phyloP scores from a whole-genome alignment of 1,140 invertebrate genomes.

The Mercenaria mercenaria region DNA sequence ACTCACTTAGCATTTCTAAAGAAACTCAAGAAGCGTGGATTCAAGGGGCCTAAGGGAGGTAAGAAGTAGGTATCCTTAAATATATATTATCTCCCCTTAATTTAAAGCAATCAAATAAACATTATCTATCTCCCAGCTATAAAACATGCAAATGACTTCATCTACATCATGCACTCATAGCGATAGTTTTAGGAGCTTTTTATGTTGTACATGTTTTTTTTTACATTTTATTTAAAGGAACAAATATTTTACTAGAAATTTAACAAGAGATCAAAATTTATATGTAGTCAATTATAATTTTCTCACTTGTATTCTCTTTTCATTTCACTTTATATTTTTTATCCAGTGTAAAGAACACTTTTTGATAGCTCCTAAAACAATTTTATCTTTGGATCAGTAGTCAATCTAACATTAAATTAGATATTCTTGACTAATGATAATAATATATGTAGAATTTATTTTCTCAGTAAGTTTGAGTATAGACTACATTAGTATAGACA shows the following conservation, averaged over 20 bases:
- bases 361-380: slow-evolving; percentile 13
- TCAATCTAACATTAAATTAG: not conserved
- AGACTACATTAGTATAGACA: too few relatives aligned
- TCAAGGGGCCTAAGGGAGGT: slow-evolving; percentile 66
- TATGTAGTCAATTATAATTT: too few relatives aligned
- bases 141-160: not conserved
- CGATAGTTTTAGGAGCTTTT: slow-evolving; percentile 4
- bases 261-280: too few relatives aligned
- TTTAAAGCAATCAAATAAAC: not conserved
- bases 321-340: too few relatives aligned
- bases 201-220: too few relatives aligned
- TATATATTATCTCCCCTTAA: slow-evolving; percentile 52
- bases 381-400: not conserved
- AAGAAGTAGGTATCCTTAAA: slow-evolving; percentile 69
- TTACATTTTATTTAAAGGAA: too few relatives aligned
- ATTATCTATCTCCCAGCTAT: not conserved
- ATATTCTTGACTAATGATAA: not conserved
- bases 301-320: too few relatives aligned
- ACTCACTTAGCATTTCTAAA: slow-evolving; percentile 69
- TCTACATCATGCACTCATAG: not conserved
- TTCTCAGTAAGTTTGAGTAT: too few relatives aligned
- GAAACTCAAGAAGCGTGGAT: slow-evolving; percentile 68
- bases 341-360: too few relatives aligned
- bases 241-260: too few relatives aligned
- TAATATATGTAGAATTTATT: not conserved